Conservation (phyloP, 2,888 invertebrate genomes). For the Eulithis prunata region DNA sequence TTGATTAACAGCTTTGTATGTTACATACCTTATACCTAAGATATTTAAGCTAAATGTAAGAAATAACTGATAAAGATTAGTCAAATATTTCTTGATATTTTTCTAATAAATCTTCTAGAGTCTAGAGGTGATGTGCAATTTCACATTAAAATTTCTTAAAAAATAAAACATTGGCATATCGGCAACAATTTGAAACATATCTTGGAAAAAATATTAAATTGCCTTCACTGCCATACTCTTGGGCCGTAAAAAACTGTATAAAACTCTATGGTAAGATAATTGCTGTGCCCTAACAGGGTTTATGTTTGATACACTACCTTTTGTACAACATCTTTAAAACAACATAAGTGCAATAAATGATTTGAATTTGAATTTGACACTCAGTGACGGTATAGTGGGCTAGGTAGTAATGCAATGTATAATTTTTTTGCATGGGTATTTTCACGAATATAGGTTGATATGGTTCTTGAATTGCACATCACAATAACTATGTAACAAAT, state of each 20-base stretch:
- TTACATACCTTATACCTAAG: slow-evolving; percentile 47
- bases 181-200: slow-evolving; percentile 33
- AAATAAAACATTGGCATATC: slow-evolving; percentile 33
- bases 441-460: too few relatives aligned
- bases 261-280: too few relatives aligned
- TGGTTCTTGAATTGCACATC: slow-evolving; percentile 39
- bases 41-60: slow-evolving; percentile 52
- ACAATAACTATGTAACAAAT: slow-evolving; percentile 19
- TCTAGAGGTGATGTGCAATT: slow-evolving; percentile 65
- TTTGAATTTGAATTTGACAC: too few relatives aligned
- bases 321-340: too few relatives aligned
- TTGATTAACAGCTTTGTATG: slow-evolving; percentile 47
- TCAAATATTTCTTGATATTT: slow-evolving; percentile 75
- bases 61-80: slow-evolving; percentile 60
- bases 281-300: too few relatives aligned
- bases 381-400: too few relatives aligned
- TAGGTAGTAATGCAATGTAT: too few relatives aligned
- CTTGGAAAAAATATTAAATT: slow-evolving; percentile 13
- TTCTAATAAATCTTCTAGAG: slow-evolving; percentile 67
- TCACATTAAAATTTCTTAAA: slow-evolving; percentile 4
- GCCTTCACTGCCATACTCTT: background rate
- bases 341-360: too few relatives aligned
- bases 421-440: too few relatives aligned
- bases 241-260: background rate
- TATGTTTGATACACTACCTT: too few relatives aligned